Percentiles rank a stretch among this genome's conserved stretches.
Conservation (phyloP, 2,888 invertebrate genomes). For the Atrina japonica region DNA sequence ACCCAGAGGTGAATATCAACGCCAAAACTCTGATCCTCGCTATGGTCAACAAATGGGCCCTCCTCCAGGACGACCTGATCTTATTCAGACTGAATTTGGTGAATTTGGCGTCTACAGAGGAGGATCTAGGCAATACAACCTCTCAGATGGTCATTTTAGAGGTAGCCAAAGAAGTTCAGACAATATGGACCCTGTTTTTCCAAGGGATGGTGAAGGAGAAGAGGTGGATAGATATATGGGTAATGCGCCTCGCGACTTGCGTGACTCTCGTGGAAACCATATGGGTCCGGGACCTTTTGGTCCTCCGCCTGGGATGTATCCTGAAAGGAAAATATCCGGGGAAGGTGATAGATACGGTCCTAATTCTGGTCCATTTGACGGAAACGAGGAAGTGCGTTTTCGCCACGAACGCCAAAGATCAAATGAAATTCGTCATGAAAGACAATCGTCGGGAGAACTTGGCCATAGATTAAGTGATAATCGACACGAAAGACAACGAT, state of each 20-base stretch:
- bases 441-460: constrained; percentile 43
- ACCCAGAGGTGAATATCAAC: constrained; percentile 49
- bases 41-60: constrained; percentile 27
- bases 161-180: background rate
- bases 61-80: constrained; percentile 45
- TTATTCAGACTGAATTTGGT: constrained; percentile 57
- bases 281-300: no score
- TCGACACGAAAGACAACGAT: constrained; percentile 46
- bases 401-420: constrained; percentile 24
- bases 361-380: no score
- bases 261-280: no score
- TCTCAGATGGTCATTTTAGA: constrained; percentile 28
- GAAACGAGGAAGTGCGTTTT: constrained; percentile 1
- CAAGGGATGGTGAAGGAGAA: constrained; percentile 3
- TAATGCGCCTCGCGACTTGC: constrained; percentile 26
- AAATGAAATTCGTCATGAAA: constrained; percentile 14
- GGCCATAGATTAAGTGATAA: constrained; percentile 47
- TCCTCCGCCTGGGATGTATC: no score
- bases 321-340: no score
- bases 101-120: constrained; percentile 59
- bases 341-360: no score
- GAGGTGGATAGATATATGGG: constrained; percentile 24
- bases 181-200: background rate
- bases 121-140: constrained; percentile 10
- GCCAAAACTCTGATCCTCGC: constrained; percentile 44